Base-by-base conservation (phyloP, 2,797 vertebrate species). In the Sylvia borin region DNA sequence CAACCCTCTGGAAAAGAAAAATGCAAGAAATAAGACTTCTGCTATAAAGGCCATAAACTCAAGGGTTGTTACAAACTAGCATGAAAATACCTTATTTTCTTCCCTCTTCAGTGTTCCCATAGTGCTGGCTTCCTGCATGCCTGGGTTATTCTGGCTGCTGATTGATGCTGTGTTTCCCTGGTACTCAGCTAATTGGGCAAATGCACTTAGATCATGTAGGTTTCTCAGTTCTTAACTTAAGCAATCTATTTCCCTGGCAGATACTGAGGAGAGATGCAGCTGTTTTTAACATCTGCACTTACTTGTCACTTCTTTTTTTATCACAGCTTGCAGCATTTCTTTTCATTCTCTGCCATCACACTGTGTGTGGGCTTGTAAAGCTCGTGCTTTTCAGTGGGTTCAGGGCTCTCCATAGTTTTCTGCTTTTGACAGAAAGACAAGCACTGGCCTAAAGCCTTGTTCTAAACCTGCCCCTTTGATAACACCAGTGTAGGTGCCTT, bases 251-350 rank as follows among this genome's bases (percentile, higher is more conserved):
- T 57, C 43, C 42, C 48, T 74, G 62, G 45, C 20, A 55, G 47
- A 31, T n/a, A 2, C 17, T 45, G 26, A 10, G 32, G 54, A 31
- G 20, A 48, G 67, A 54, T 75, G 13, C 42, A 74, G 20, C 61
- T 91, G 55, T 7, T 90, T 57, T 54, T 58, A 70, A 53, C 12
- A 34, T 80, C 51, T 92, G 21, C 20, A 66, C 9, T 68, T 26
- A 27, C 10, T 66, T 74, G 21, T 54, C n/a, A 57, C 22, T 8
- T 7, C 7, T 0, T 16, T 10, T 10, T 0, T 12, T 5, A 2
- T 40, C 53, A 14, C 11, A 57, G 29, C 15, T 53, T 11, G 21
- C 38, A 53, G 29, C 15, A 16, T 77, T 80, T 78, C 31, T 90
- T 88, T 68, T 51, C 18, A 13, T 88, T 62, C 18, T 64, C 83